Percentiles rank a stretch among this genome's conserved stretches.
These are phyloP conservation scores for Oligia fasciuncula DNA, from an alignment of 2,888 invertebrate species.

Conservation along the genomic window DNA sequence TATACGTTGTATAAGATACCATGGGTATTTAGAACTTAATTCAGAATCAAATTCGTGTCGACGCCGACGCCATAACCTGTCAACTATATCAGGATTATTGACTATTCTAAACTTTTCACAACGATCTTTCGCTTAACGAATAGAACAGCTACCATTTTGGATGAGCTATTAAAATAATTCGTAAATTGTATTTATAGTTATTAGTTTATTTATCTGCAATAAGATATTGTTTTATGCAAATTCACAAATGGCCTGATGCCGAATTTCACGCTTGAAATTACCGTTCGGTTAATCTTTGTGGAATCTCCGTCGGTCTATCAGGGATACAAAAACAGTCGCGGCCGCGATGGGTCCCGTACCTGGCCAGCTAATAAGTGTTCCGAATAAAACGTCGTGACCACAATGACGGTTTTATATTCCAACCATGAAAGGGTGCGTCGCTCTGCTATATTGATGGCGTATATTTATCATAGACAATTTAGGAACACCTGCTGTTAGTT, in stretches of 20 bases:
- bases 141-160: conserved; percentile 50
- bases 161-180: conserved; percentile 56
- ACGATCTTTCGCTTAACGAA: conserved; percentile 68
- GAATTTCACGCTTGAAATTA: conserved; percentile 55
- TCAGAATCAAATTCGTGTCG: conserved; percentile 71
- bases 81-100: conserved; percentile 77
- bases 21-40: conserved; percentile 78
- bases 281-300: conserved; percentile 33
- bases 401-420: conserved; percentile 79
- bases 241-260: conserved; percentile 42
- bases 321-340: conserved; percentile 21
- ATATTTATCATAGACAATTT: conserved; percentile 87
- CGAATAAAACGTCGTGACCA: conserved; percentile 75
- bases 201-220: conserved; percentile 61
- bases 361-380: conserved; percentile 68
- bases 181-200: conserved; percentile 62
- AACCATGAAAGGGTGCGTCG: conserved; percentile 79
- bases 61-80: conserved; percentile 74
- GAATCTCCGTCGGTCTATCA: conserved; percentile 31
- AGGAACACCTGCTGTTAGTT: conserved; percentile 87
- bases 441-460: conserved; percentile 82
- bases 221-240: conserved; percentile 61
- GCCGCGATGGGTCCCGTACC: conserved; percentile 22
- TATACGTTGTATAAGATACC: conserved; percentile 71
- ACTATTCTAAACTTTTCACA: conserved; percentile 69